A percentile compares a stretch with the other conserved stretches of the same genome.
These are phyloP conservation scores for Poeciliopsis turrubarensis DNA, from an alignment of 2,113 vertebrate genomes.

Conservation along the genomic window DNA sequence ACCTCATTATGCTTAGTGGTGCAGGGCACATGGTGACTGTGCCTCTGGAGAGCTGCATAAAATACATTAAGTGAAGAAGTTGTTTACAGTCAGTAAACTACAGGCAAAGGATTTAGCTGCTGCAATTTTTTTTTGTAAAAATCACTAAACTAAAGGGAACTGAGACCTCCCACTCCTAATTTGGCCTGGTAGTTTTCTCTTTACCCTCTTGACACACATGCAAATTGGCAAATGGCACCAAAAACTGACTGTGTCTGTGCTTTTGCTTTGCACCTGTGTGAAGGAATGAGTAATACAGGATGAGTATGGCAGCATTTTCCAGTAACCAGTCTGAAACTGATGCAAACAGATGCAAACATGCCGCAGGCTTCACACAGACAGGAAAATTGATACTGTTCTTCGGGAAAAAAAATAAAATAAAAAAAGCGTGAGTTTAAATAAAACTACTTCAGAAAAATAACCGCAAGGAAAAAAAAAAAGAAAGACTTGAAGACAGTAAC, in stretches of 20 bases:
- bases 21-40: neutral
- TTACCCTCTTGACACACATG: neutral
- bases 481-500: neutral
- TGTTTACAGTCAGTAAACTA: neutral
- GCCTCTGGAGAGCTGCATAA: neutral
- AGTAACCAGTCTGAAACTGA: neutral
- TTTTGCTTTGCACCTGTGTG: neutral
- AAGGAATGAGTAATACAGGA: neutral
- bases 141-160: neutral
- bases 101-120: neutral
- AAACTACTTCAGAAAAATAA: conserved; percentile 8
- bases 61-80: neutral
- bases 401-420: neutral
- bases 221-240: neutral
- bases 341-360: conserved; percentile 10
- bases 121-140: neutral
- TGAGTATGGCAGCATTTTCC: neutral
- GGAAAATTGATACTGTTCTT: neutral
- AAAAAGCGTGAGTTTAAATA: neutral
- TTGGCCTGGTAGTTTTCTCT: neutral
- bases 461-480: neutral
- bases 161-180: neutral
- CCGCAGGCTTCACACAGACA: conserved; percentile 1
- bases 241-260: neutral
- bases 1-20: neutral